A percentile compares a stretch with the other conserved stretches of the same genome.
Conservation (phyloP, 2,113 vertebrate species). For the Prinia subflava region DNA sequence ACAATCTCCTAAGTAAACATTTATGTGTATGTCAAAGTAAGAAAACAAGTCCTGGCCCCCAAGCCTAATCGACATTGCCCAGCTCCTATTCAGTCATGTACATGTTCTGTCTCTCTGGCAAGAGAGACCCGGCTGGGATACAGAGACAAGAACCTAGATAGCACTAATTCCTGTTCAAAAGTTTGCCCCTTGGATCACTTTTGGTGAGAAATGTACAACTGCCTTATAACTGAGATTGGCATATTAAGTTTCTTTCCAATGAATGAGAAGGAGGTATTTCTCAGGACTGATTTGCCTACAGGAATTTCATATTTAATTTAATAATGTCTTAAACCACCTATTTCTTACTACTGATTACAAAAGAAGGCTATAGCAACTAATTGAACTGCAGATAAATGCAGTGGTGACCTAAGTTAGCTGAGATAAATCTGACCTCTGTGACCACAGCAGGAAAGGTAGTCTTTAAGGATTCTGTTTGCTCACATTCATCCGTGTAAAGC, state of each 20-base stretch:
- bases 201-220: background rate
- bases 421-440: background rate
- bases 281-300: background rate
- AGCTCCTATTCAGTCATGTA: background rate
- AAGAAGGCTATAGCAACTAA: background rate
- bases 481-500: background rate
- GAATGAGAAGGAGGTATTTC: background rate
- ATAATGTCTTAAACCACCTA: background rate
- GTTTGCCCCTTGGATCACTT: background rate
- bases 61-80: background rate
- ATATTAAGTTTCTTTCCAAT: background rate
- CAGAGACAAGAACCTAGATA: background rate
- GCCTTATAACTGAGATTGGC: background rate
- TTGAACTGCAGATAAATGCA: background rate
- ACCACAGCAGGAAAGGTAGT: background rate
- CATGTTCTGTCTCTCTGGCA: background rate
- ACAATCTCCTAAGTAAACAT: background rate
- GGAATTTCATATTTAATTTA: background rate
- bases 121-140: background rate
- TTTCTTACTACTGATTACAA: background rate
- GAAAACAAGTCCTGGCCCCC: background rate
- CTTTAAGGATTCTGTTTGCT: background rate
- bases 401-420: background rate
- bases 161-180: background rate
- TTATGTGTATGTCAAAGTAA: background rate